Base-by-base conservation (phyloP, 2,888 invertebrate species). In the Dusona sp. region DNA sequence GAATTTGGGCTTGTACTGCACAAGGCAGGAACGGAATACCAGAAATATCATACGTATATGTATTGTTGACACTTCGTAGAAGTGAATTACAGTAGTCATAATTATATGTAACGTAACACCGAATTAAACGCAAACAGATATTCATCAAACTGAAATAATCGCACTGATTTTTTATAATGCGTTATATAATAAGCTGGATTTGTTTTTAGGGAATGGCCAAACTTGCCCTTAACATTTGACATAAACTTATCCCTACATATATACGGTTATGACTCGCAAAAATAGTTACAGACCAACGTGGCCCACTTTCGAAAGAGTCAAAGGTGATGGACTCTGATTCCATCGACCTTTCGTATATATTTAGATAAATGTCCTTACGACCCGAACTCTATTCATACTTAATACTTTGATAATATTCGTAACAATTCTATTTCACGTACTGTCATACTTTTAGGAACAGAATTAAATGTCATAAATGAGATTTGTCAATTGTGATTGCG, bases 341-440 rank as follows among this genome's bases (percentile, higher is more conserved):
- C 22, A 75, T 9, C 45, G 61, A 82, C 68, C 82, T 82, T 82
- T 72, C 22, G n/a, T 54, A 13, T 38, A 74, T 67, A 25, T 45
- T 45, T 25, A 45, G 45, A 22, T 25, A 57, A 51, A 67, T 57
- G 57, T 16, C n/a, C 29, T 29, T 19, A 25, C 36, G 25, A 68
- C 29, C 70, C n/a, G 29, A 19, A 45, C 33, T 48, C 48, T 16
- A 19, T 45, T 0, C 2, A 16, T 4, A 45, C 16, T 11, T 42
- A 16, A 45, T 16, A 45, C 2, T 16, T 16, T 45, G 4, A 45
- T 16, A 3, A 0, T 4, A 16, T 16, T 3, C 45, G 16, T 45
- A 45, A 16, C 45, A 16, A 16, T 2, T 45, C 16, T 45, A 0
- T 3, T 16, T 45, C 45, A 16, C 16, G 9, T 38, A 38, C 38